phyloP scores from a whole-genome alignment of 2,888 invertebrate species.

The Neoascia interrupta region DNA sequence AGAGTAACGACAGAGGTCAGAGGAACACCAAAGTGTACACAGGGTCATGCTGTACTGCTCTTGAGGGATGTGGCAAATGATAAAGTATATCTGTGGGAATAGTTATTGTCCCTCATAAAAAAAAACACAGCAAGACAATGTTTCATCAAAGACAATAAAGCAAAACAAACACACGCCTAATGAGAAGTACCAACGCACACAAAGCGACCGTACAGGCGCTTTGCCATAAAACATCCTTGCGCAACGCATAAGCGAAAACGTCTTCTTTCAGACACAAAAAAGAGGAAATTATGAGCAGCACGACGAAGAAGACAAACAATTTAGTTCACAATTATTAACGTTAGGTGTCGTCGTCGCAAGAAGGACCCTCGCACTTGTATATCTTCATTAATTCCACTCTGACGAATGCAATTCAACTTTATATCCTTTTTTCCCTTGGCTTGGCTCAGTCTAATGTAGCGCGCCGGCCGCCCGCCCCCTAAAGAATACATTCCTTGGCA shows the following conservation, averaged over 20 bases:
- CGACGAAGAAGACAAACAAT: conserved; percentile 27
- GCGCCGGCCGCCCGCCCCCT: background rate
- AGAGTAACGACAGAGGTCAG: no score
- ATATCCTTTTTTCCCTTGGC: conserved; percentile 1
- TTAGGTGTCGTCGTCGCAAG: conserved; percentile 40
- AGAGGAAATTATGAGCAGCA: conserved; percentile 26
- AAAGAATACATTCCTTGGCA: background rate
- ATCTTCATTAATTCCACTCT: conserved; percentile 50
- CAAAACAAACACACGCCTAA: no score
- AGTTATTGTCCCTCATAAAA: no score
- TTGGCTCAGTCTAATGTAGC: no score
- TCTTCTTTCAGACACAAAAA: conserved; percentile 12
- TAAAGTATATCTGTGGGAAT: no score
- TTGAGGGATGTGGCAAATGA: no score
- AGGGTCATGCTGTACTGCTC: no score
- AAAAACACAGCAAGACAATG: no score
- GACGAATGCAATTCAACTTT: conserved; percentile 40
- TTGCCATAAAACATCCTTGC: conserved; percentile 5
- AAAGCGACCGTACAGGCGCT: no score
- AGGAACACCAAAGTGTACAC: no score
- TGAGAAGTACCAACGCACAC: no score
- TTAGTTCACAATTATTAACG: conserved; percentile 50
- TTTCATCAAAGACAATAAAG: no score
- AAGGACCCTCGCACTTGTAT: conserved; percentile 5
- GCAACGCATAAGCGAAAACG: background rate